Conservation (phyloP, 2,113 vertebrate species). For the Pterocles burchelli region DNA sequence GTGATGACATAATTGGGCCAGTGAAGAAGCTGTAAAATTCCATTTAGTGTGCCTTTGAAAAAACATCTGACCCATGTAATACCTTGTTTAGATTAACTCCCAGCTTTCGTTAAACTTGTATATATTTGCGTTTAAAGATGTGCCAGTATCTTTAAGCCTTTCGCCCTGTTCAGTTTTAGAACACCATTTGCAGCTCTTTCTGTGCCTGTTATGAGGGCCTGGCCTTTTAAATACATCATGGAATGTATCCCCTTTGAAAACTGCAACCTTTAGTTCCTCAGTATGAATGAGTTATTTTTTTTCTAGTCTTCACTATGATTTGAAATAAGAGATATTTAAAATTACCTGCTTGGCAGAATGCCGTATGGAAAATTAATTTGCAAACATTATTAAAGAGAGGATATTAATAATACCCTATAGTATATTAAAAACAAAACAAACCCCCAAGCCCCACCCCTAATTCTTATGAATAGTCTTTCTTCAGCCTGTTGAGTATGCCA, state of each 20-base stretch:
- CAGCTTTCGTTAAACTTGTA: constrained; percentile 53
- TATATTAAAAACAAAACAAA: background rate
- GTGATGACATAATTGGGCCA: constrained; percentile 51
- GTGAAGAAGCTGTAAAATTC: constrained; percentile 63
- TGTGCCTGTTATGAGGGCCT: background rate
- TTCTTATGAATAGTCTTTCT: background rate
- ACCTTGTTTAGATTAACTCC: constrained; percentile 54
- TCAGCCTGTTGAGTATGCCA: background rate
- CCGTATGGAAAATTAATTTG: background rate
- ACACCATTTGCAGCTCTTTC: background rate
- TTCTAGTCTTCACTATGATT: background rate
- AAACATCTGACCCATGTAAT: constrained; percentile 47
- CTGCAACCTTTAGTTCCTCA: background rate
- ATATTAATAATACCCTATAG: background rate
- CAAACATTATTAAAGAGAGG: background rate
- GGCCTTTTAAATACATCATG: constrained; percentile 2
- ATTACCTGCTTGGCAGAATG: background rate
- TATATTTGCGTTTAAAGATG: background rate
- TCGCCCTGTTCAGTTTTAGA: constrained; percentile 1
- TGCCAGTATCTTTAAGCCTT: background rate
- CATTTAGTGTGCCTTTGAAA: constrained; percentile 21
- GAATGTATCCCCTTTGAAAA: background rate
- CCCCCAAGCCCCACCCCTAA: rapidly evolving
- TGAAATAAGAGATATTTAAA: background rate
- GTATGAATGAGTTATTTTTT: background rate